Evolutionary conservation across 2,113 vertebrate genomes (phyloP).

Genomic region (Monopterus albus): DNA sequence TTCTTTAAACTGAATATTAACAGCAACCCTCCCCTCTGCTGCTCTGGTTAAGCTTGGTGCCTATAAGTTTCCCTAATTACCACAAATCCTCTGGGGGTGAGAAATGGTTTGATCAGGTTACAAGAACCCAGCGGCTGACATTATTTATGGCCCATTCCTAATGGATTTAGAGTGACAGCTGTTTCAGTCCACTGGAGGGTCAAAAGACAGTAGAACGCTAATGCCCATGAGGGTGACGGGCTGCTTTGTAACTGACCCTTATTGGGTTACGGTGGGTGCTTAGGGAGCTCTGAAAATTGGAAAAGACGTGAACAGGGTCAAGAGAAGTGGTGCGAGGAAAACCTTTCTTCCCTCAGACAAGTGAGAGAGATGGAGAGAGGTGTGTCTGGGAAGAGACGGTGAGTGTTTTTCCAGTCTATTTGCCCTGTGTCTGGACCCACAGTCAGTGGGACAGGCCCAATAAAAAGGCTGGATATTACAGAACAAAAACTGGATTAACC

Average conservation of each 20-base stretch:
- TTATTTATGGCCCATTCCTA: constrained; percentile 70
- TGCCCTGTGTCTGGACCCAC: constrained; percentile 72
- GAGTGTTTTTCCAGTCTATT: constrained; percentile 71
- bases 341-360: constrained; percentile 40
- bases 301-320: constrained; percentile 22
- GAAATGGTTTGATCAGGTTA: constrained; percentile 56
- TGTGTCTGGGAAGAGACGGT: constrained; percentile 62
- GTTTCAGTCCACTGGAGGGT: constrained; percentile 50
- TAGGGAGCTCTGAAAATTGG: not conserved
- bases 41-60: constrained; percentile 15
- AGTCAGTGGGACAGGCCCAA: constrained; percentile 62
- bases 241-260: constrained; percentile 45
- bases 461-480: constrained; percentile 58
- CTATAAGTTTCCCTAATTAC: constrained; percentile 64
- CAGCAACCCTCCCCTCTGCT: constrained; percentile 12
- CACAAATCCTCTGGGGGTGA: constrained; percentile 19
- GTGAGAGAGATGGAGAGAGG: constrained; percentile 61
- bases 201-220: constrained; percentile 53
- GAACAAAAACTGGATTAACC: constrained; percentile 27
- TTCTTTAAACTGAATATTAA: constrained; percentile 37
- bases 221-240: constrained; percentile 41
- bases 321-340: constrained; percentile 7
- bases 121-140: constrained; percentile 52
- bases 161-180: constrained; percentile 66
- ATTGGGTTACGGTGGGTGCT: not conserved